Conservation (phyloP, 2,797 vertebrate species). For the Argya squamiceps region DNA sequence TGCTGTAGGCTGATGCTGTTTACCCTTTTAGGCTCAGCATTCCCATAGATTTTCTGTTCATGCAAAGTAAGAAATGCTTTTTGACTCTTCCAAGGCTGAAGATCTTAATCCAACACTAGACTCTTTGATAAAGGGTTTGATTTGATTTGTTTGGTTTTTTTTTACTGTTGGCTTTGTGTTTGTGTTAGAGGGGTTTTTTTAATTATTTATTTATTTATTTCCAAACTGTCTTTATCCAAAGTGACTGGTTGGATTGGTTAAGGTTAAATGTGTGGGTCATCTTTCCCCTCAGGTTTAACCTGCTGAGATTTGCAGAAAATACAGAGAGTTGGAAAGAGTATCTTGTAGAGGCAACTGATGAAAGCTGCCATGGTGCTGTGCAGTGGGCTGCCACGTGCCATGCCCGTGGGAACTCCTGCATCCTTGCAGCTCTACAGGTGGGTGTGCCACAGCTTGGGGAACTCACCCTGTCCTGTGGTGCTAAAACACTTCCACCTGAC, state of each 20-base stretch:
- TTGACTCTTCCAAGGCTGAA: background rate
- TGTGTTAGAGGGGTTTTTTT: background rate
- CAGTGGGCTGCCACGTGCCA: conserved; percentile 76
- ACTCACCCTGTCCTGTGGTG: fast-evolving
- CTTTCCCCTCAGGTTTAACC: conserved; percentile 77
- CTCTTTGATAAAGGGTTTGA: fast-evolving
- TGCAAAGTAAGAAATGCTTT: background rate
- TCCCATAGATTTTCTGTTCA: background rate
- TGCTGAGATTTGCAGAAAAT: conserved; percentile 79
- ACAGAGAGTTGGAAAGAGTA: conserved; percentile 73
- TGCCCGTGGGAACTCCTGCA: conserved; percentile 76
- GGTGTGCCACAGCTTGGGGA: background rate
- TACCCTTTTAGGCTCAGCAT: background rate
- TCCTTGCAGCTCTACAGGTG: conserved; percentile 81
- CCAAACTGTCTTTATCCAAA: background rate
- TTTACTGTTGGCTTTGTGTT: background rate
- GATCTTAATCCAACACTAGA: background rate
- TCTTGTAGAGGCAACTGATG: conserved; percentile 75
- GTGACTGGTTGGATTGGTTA: background rate
- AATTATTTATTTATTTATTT: background rate
- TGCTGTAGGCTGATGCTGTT: background rate
- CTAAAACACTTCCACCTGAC: background rate
- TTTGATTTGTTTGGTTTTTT: background rate
- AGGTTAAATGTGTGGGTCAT: background rate
- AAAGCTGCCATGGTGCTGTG: conserved; percentile 75